phyloP scores from a whole-genome alignment of 64 coral and sea anemone species.

The Montipora efflorescens region DNA sequence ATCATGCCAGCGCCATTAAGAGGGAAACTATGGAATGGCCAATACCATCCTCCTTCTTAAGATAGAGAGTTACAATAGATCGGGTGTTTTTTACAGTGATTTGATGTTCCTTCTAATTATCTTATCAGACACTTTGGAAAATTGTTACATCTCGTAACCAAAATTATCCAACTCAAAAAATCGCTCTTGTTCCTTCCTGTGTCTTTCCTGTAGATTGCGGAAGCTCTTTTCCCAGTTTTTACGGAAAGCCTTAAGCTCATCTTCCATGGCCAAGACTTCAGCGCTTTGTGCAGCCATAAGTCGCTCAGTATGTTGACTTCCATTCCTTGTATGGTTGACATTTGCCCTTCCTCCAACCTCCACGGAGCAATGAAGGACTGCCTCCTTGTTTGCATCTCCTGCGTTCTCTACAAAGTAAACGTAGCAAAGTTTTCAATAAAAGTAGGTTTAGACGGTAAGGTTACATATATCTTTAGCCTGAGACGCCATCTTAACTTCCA shows the following conservation, averaged over 20 bases:
- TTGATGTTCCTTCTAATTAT: too few species aligned
- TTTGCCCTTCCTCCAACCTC: not conserved
- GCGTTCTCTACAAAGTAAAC: not conserved
- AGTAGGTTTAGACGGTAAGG: too few species aligned
- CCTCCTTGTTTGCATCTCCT: not conserved
- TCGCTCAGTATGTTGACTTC: conserved; percentile 29
- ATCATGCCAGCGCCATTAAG: too few species aligned
- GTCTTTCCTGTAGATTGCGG: conserved; percentile 68
- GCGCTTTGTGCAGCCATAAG: conserved; percentile 76
- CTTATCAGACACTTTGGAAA: not conserved
- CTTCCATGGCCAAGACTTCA: conserved; percentile 68
- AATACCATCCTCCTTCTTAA: too few species aligned
- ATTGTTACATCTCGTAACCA: conserved; percentile 63
- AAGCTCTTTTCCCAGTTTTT: conserved; percentile 82
- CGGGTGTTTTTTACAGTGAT: too few species aligned
- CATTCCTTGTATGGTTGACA: not conserved
- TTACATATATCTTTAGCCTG: too few species aligned
- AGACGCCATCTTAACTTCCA: too few species aligned
- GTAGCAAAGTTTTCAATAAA: too few species aligned
- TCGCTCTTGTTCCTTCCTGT: conserved; percentile 78
- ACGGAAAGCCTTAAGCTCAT: conserved; percentile 69
- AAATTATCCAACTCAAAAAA: conserved; percentile 83
- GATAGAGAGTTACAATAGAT: too few species aligned
- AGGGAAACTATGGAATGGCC: too few species aligned
- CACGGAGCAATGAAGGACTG: not conserved